Percentiles rank a stretch among this genome's conserved stretches.
Evolutionary conservation across 2,797 vertebrate species (phyloP).

Genomic region (Cynopterus sphinx): DNA sequence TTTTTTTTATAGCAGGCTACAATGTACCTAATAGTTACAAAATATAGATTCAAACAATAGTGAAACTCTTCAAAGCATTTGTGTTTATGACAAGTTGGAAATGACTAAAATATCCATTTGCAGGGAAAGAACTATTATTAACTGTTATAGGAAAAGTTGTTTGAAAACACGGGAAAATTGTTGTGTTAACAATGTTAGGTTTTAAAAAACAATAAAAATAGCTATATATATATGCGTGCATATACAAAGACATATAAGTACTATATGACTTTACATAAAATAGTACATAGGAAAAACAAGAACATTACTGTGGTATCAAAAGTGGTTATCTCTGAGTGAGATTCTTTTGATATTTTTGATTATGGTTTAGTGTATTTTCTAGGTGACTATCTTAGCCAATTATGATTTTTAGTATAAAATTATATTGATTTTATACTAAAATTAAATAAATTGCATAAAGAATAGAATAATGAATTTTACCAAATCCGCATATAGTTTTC

Average conservation of each 20-base stretch:
- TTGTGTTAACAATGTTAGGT: slow-evolving; percentile 10
- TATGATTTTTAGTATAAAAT: slow-evolving; percentile 39
- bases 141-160: neutral
- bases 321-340: neutral
- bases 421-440: neutral
- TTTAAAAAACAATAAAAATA: slow-evolving; percentile 29
- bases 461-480: slow-evolving; percentile 23
- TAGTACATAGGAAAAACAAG: neutral
- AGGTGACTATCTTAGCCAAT: neutral
- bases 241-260: neutral
- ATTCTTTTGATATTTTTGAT: neutral
- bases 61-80: slow-evolving; percentile 37
- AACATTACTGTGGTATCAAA: neutral
- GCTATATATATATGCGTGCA: neutral
- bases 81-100: slow-evolving; percentile 39
- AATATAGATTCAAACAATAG: neutral
- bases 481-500: neutral
- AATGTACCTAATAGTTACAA: neutral
- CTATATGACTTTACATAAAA: neutral
- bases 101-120: neutral
- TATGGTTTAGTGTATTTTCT: slow-evolving; percentile 2
- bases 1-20: neutral
- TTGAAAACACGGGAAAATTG: neutral
- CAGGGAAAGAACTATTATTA: slow-evolving; percentile 3
- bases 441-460: slow-evolving; percentile 10